Conservation (phyloP, 1,140 invertebrate genomes). For the Drosophila biarmipes region DNA sequence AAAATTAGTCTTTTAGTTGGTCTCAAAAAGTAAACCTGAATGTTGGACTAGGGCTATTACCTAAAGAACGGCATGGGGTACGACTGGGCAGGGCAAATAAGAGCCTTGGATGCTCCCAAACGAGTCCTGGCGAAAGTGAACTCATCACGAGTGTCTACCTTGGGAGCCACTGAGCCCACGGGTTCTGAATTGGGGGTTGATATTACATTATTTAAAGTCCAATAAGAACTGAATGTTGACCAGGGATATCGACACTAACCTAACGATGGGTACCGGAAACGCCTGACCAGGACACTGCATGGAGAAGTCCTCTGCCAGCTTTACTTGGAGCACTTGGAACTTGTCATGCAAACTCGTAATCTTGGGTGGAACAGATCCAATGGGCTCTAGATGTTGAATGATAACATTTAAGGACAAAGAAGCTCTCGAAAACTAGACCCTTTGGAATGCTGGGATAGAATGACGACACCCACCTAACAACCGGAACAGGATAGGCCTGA, state of each 20-base stretch:
- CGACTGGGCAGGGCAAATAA: conserved; percentile 88
- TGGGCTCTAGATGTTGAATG: conserved; percentile 86
- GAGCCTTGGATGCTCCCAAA: conserved; percentile 85
- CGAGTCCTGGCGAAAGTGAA: conserved; percentile 83
- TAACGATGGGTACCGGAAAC: conserved; percentile 88
- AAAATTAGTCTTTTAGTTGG: background rate
- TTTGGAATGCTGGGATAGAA: conserved; percentile 25
- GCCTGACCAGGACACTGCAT: conserved; percentile 89
- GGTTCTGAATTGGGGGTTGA: conserved; percentile 86
- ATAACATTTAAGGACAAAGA: background rate
- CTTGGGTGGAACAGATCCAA: conserved; percentile 89
- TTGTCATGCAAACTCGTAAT: conserved; percentile 85
- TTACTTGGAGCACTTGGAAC: conserved; percentile 86
- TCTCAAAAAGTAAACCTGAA: conserved; percentile 29
- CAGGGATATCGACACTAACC: conserved; percentile 85
- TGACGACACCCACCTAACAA: conserved; percentile 86
- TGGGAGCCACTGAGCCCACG: conserved; percentile 89
- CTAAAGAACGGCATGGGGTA: conserved; percentile 88
- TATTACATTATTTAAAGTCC: background rate
- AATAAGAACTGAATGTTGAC: conserved; percentile 45
- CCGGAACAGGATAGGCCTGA: conserved; percentile 87
- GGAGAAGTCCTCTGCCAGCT: conserved; percentile 87
- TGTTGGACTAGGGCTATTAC: conserved; percentile 75
- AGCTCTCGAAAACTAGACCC: background rate
- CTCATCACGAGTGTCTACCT: conserved; percentile 86